Evolutionary conservation across 2,797 vertebrate species (phyloP), one percentile per base, ranked within the genome.

Genomic region (Sparidentex hasta): DNA sequence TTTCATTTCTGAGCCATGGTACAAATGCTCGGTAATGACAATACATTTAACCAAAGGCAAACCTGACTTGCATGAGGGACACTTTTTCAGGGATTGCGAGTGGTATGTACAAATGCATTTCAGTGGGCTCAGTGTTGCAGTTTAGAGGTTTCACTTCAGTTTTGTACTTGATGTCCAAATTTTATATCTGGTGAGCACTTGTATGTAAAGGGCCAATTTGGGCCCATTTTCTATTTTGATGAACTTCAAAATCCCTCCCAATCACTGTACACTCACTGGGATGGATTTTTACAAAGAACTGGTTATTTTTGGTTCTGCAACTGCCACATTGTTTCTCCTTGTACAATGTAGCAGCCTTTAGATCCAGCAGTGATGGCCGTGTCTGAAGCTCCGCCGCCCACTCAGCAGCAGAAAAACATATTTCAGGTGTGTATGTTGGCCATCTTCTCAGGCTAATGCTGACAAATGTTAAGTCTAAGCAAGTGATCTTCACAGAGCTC

Each of bases 341-440:
- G 11, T 83, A 33, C 61, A 81, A 81, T 77, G 48, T 95, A 97
- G 95, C 95, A 96, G 90, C 95, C 92, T 51, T 90, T 96, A 78
- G 97, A 98, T 77, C 95, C 95, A 86, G 94, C 96, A 73, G 90
- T 97, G 89, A 90, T 96, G 81, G 87, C 95, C 0, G 85, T 95
- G 71, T 87, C 96, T 87, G 97, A 98, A 84, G 93, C 95, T 70
- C 90, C 93, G 12, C 91, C 95, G 76, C 95, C 96, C 46, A 75
- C 93, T 77, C 92, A 95, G 33, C 94, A 90, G 64, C 94, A 97
- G 79, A 98, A 98, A 92, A 99, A 97, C 85, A 97, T 99, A 88
- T 94, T 99, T 74, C 97, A 99, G 97, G 98, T 99, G 88, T 76
- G 91, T 86, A 25, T 75, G 14, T 21, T 21, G 2, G 44, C 11